These are phyloP conservation scores for Gymnocephalus cernua DNA, from an alignment of 2,113 vertebrate species.

Conservation along the genomic window DNA sequence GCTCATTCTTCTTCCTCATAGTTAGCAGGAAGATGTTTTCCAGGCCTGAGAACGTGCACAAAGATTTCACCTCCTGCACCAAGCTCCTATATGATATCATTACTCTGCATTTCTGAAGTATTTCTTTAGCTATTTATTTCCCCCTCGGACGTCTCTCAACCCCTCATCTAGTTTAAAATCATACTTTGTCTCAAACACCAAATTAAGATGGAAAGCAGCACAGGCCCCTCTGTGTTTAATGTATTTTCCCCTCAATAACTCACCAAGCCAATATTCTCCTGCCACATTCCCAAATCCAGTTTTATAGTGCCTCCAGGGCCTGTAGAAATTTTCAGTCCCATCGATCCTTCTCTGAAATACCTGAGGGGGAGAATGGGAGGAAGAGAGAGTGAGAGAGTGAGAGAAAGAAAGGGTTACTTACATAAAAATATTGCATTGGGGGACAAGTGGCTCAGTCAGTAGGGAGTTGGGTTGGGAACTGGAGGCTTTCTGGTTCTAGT, in stretches of 20 bases:
- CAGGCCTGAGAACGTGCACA: slow-evolving; percentile 72
- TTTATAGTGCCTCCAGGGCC: slow-evolving; percentile 62
- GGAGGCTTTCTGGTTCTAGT: too few relatives aligned
- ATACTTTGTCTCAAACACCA: background rate
- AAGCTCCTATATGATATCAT: too few relatives aligned
- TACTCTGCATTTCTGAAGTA: background rate
- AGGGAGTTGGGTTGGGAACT: too few relatives aligned
- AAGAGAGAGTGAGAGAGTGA: background rate
- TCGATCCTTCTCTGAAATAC: slow-evolving; percentile 76
- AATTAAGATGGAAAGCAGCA: background rate
- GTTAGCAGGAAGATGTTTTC: slow-evolving; percentile 83
- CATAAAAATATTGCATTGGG: background rate
- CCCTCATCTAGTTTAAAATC: background rate
- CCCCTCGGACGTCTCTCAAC: background rate
- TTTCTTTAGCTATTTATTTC: background rate
- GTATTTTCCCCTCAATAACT: slow-evolving; percentile 1
- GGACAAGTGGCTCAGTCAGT: too few relatives aligned
- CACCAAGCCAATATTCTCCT: slow-evolving; percentile 77
- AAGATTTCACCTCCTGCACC: background rate
- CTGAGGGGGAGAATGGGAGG: slow-evolving; percentile 58
- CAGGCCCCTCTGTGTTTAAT: background rate
- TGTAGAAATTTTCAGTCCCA: slow-evolving; percentile 68
- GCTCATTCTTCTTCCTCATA: slow-evolving; percentile 80
- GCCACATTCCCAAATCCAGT: slow-evolving; percentile 67
- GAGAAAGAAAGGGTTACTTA: background rate